Base-by-base conservation (phyloP, 2,888 invertebrate species). In the Melinaea marsaeus region DNA sequence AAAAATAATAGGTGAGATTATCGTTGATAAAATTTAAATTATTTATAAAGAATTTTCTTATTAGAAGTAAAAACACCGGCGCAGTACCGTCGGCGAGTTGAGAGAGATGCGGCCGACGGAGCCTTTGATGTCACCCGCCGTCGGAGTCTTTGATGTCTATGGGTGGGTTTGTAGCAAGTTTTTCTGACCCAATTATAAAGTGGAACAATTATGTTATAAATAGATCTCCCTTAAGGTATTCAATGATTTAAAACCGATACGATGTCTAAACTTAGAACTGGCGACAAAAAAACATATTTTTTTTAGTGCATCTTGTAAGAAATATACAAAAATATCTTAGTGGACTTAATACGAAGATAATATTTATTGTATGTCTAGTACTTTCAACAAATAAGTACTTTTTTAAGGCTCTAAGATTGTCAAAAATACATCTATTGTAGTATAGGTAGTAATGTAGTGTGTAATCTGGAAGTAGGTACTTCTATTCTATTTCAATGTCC, bases 81-180 rank as follows among this genome's bases (percentile, higher is more conserved):
- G 69, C 67, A 63, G 64, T 69, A 62, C 83, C 82, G 83, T 79
- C 86, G 83, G 85, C 75, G 70, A 77, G 72, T 75, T 81, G 77
- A 86, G 84, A 85, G 79, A 69, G 67, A 56, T 61, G 65, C 69
- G 47, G 62, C 78, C 78, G 85, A 85, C 70, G 83, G 80, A 81
- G 72, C 61, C 81, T 84, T 84, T 87, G 78, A 85, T 82, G 76
- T 79, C 74, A 70, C 77, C 78, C 78, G 74, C 83, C 81, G 86
- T 74, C 83, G 86, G 83, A 79, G 64, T 63, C 74, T 79, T 76
- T 76, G 74, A 76, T 75, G 73, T 74, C 67, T 68, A 69, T 67
- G 65, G 68, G 62, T 71, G 71, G 67, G 72, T 61, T 57, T 74
- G 69, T 74, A 69, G 71, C 70, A 68, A 63, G 72, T 76, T 80